Evolutionary conservation across 92 coral and sea anemone genomes (phyloP), one percentile per base, ranked within the genome.

Genomic region (Porites lobata): DNA sequence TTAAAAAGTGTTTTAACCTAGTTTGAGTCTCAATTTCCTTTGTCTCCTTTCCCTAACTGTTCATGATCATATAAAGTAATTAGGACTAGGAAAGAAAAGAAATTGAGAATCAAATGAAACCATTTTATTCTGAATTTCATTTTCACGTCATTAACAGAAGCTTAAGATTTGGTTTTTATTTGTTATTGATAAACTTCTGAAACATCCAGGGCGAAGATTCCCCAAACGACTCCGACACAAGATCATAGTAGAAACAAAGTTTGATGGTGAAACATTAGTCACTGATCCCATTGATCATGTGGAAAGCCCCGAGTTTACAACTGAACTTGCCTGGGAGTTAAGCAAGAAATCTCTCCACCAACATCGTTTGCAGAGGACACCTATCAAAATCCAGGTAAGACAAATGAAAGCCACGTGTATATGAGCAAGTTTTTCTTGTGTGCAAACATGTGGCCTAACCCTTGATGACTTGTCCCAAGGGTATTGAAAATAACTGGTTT

Each of bases 241-340:
- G 92, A 88, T 97, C 73, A 87, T 92, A 29, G 95, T 94, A 4
- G 99, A 97, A 82, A 92, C 99, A 69, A 97, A 97, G 90, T 97
- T 97, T 90, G 99, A 97, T 89, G 99, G 99, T 50, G 99, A 97
- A 79, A 95, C 98, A 56, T 79, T 97, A 77, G 92, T 96, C 9
- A 97, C 99, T 3, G 99, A 97, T 80, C 99, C 99, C 18, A 94
- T 97, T 67, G 98, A 95, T 53, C 99, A 97, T 78, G 86, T 80
- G 77, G 99, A 97, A 64, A 89, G 62, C 69, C 99, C 99, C 69
- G 92, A 92, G 50, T 97, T 97, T 73, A 94, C 98, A 10, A 97
- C 99, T 15, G 99, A 97, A 77, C 92, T 97, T 70, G 99, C 99
- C 54, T 97, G 99, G 99, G 99, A 97, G 80, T 93, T 97, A 9